Percentiles rank a stretch among this genome's conserved stretches.
phyloP scores from a whole-genome alignment of 2,888 invertebrate genomes.

The Diarsia mendica region DNA sequence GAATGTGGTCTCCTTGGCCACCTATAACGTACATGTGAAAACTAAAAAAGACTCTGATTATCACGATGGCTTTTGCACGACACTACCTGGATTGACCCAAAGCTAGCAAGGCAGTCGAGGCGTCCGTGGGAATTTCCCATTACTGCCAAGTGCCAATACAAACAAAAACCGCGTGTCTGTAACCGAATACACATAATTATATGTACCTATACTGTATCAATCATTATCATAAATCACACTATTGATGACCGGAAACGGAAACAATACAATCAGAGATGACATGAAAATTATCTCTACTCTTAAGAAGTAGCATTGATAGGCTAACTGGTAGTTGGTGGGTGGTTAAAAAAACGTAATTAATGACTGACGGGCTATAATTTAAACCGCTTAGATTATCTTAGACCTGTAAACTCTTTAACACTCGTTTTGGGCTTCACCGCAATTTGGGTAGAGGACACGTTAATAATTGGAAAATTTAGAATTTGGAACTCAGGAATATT shows the following conservation, averaged over 20 bases:
- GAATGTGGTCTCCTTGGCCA: neutral
- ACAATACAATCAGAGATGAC: neutral
- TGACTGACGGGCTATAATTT: neutral
- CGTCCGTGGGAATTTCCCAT: neutral
- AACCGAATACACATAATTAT: neutral
- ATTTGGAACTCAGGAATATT: neutral
- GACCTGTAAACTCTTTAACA: too few relatives aligned
- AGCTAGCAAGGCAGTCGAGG: neutral
- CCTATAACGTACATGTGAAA: neutral
- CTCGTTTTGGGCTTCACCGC: too few relatives aligned
- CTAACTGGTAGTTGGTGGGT: neutral
- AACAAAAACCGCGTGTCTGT: neutral
- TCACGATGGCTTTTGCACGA: neutral
- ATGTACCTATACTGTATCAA: neutral
- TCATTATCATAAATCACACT: neutral
- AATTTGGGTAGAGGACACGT: neutral
- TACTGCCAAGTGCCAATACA: neutral
- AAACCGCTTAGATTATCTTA: neutral
- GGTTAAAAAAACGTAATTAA: neutral
- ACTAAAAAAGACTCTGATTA: neutral
- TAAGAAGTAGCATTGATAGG: neutral
- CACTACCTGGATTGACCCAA: neutral
- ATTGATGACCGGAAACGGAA: neutral
- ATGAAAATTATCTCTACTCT: neutral
- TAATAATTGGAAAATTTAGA: neutral